A percentile compares a stretch with the other conserved stretches of the same genome.
phyloP scores from a whole-genome alignment of 1,140 invertebrate species.

The Cepaea nemoralis region DNA sequence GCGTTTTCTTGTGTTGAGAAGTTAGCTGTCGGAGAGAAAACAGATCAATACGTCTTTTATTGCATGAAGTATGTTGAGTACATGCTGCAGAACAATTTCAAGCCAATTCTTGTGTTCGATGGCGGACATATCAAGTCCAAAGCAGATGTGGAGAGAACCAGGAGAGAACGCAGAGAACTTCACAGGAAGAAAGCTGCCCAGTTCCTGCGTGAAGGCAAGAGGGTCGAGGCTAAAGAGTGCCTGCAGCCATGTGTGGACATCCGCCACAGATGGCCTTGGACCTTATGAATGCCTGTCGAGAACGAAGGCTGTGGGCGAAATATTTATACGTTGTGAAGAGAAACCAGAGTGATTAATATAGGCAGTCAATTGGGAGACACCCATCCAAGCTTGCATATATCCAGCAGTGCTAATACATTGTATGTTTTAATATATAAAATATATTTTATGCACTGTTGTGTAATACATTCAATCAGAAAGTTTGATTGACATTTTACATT shows the following conservation, averaged over 20 bases:
- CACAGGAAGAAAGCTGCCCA: constrained; percentile 85
- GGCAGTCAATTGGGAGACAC: too few species aligned
- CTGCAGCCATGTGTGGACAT: constrained; percentile 89
- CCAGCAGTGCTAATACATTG: too few species aligned
- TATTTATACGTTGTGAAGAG: too few species aligned
- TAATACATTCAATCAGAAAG: too few species aligned
- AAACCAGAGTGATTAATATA: too few species aligned
- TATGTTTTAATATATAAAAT: too few species aligned
- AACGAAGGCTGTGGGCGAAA: too few species aligned
- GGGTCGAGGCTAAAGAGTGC: constrained; percentile 84
- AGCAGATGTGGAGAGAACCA: constrained; percentile 85
- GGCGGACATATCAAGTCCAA: constrained; percentile 94
- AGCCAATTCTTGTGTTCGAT: constrained; percentile 97
- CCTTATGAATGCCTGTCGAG: constrained; percentile 76
- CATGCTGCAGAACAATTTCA: constrained; percentile 85
- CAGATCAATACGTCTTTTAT: constrained; percentile 89
- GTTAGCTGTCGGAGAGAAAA: constrained; percentile 86
- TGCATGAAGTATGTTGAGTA: constrained; percentile 90
- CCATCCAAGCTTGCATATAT: too few species aligned
- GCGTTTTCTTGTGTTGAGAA: constrained; percentile 94
- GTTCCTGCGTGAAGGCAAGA: constrained; percentile 83
- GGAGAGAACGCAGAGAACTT: constrained; percentile 82
- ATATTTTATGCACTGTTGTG: too few species aligned
- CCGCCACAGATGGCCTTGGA: constrained; percentile 89
- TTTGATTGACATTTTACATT: too few species aligned